Conservation (phyloP, 2,888 invertebrate species). For the Cataglyphis albicans region DNA sequence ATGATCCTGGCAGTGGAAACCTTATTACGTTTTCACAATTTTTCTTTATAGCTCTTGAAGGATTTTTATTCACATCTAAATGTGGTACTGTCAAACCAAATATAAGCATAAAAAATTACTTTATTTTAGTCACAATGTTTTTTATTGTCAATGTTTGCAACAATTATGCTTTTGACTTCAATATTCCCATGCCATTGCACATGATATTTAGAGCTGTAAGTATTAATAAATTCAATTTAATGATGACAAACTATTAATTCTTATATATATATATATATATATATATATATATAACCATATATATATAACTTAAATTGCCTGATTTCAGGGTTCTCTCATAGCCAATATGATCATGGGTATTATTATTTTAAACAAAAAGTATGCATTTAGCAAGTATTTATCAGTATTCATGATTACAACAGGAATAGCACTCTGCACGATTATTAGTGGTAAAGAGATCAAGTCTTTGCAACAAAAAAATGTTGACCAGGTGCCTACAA, state of each 20-base stretch:
- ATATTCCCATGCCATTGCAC: constrained; percentile 98
- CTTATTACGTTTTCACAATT: constrained; percentile 98
- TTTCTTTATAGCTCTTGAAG: constrained; percentile 95
- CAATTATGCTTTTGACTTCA: constrained; percentile 98
- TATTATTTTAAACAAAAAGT: constrained; percentile 93
- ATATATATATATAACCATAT: neutral
- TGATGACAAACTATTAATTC: neutral
- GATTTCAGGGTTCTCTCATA: constrained; percentile 94
- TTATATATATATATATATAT: neutral
- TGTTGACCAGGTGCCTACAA: constrained; percentile 84
- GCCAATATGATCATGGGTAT: constrained; percentile 98
- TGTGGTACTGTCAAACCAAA: constrained; percentile 92
- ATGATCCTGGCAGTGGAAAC: constrained; percentile 97
- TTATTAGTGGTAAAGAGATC: constrained; percentile 93
- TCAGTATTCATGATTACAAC: constrained; percentile 96
- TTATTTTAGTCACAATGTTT: constrained; percentile 94
- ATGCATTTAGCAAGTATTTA: constrained; percentile 93
- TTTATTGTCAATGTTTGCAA: constrained; percentile 96
- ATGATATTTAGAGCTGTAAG: constrained; percentile 98
- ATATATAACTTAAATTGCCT: neutral
- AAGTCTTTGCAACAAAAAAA: constrained; percentile 86
- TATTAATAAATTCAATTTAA: constrained; percentile 59
- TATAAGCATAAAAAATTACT: constrained; percentile 93
- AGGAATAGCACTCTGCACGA: constrained; percentile 97
- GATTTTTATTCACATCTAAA: constrained; percentile 94